Evolutionary conservation across 2,113 vertebrate genomes (phyloP), one percentile per base, ranked within the genome.

Genomic region (Piaya cayana): DNA sequence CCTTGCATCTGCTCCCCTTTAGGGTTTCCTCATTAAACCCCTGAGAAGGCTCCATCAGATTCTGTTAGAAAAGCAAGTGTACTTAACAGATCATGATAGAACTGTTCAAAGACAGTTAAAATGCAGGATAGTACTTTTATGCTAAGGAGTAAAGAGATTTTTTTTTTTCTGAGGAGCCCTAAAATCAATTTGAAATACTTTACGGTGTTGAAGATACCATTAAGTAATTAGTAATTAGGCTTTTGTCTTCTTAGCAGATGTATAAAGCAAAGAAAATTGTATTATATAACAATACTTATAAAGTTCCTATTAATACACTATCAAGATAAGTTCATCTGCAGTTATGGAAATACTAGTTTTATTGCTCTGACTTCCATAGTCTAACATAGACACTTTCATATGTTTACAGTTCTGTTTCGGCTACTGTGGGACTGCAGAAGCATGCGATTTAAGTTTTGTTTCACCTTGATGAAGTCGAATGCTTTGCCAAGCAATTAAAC

Each of bases 401-500:
- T 26, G 88, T 95, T 96, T 82, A 87, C 79, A 76, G 43, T 75
- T 96, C 91, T 65, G 75, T 91, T 93, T 85, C 74, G 95, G 89
- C 92, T 95, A 79, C 59, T 88, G 86, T 91, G 96, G 94, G 90
- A 88, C 69, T 17, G 69, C 93, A 96, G 91, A 95, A 72, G 89
- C 94, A 97, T 93, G 96, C 86, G 92, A 76, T 43, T 95, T 85
- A 94, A 91, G 84, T 92, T 96, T 96, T 95, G 94, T 96, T 95
- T 75, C 59, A 88, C 23, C 72, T 86, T 65, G 70, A 94, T 60
- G 55, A 80, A 93, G 42, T 29, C 29, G 81, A 39, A 75, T 86
- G 68, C 92, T 91, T 97, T 93, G 96, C 78, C 74, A 96, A 95
- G 83, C 68, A 92, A 96, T 96, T 96, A 96, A 97, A 97, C 0